Conservation (phyloP, 2,888 invertebrate species). For the Stenchaetothrips biformis region DNA sequence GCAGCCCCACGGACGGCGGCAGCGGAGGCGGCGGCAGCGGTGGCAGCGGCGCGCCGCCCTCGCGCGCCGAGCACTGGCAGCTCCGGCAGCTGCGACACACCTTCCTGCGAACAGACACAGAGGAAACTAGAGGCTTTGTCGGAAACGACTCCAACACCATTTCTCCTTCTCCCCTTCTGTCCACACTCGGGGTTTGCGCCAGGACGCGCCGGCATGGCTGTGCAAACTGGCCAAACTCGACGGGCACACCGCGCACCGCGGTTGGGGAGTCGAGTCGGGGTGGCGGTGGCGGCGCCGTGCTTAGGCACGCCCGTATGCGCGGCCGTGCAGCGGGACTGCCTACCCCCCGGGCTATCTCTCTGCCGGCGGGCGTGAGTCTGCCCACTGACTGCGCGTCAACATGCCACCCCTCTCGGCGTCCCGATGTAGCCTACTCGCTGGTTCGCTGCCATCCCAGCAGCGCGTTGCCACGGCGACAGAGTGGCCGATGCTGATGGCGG, state of each 20-base stretch:
- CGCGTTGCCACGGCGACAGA: too few relatives aligned
- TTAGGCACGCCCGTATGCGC: not conserved
- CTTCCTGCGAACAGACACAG: slow-evolving; percentile 54
- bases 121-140: not conserved
- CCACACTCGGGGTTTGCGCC: not conserved
- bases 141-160: not conserved
- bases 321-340: not conserved
- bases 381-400: not conserved
- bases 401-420: not conserved
- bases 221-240: not conserved
- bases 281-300: not conserved
- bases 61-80: slow-evolving; percentile 64
- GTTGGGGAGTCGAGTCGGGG: not conserved
- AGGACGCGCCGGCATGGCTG: not conserved
- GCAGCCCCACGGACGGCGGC: not conserved
- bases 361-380: not conserved
- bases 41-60: slow-evolving; percentile 34
- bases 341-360: not conserved
- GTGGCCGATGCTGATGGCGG: too few relatives aligned
- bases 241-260: not conserved
- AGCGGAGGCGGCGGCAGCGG: not conserved
- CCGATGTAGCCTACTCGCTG: too few relatives aligned
- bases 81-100: slow-evolving; percentile 81
- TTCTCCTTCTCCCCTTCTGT: not conserved
- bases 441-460: too few relatives aligned